Evolutionary conservation across 2,888 invertebrate genomes (phyloP), one percentile per base, ranked within the genome.

Genomic region (Parochlus steinenii): DNA sequence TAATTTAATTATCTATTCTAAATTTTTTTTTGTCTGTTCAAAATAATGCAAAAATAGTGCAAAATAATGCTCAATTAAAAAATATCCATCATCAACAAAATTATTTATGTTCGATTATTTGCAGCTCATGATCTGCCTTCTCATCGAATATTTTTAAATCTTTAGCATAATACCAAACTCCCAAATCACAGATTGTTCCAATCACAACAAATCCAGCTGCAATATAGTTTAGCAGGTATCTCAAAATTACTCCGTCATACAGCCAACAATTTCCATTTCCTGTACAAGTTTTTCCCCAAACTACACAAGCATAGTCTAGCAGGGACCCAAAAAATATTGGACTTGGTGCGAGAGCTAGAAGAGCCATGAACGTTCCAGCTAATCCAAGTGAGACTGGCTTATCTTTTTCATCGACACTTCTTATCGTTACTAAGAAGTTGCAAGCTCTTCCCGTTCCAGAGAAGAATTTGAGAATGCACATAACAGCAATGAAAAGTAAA

Each of bases 241-340:
- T 24, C 41, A 73, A 52, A 5, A 60, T 55, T 45, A 63, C 60
- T 18, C 67, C 68, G 45, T 72, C 65, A 51, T 73, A 74, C 3
- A 73, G 52, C 73, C 72, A 73, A 48, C 74, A 73, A 46, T 71
- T 71, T 36, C 72, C 72, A 31, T 30, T 31, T 3, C 30, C 23
- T 4, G 31, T 22, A 12, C 39, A 39, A 14, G 33, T 31, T 26
- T 33, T 38, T 18, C 38, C 38, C 32, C 32, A 38, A n/a, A 33
- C 33, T 2, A 33, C 12, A 17, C 38, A 38, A 1, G 38, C 23
- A n/a, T n/a, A n/a, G 53, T 73, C 72, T 44, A 75, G 63, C 39
- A 76, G 66, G 34, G 64, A 67, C 26, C 76, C 76, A 46, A 73
- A 74, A n/a, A 75, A 52, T 39, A 76, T 70, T 2, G 76, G 75